A percentile compares a stretch with the other conserved stretches of the same genome.
Conservation (phyloP, 2,797 vertebrate species). For the Tauraco hartlaubi region DNA sequence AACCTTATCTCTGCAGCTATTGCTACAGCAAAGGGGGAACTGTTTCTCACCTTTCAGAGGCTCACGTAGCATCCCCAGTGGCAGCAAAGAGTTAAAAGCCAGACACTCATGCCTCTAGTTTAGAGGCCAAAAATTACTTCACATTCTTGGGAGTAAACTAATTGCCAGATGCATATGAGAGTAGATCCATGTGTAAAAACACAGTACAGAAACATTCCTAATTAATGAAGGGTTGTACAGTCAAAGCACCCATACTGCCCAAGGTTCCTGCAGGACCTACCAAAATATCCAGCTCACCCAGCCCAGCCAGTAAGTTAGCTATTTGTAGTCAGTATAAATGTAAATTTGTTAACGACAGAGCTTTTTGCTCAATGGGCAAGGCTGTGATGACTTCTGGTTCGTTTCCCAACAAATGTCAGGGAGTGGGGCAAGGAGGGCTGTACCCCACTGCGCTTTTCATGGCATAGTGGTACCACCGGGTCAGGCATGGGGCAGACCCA, state of each 20-base stretch:
- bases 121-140: conserved; percentile 79
- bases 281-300: not conserved
- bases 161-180: conserved; percentile 75
- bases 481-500: not conserved
- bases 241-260: conserved; percentile 31
- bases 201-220: conserved; percentile 21
- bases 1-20: not conserved
- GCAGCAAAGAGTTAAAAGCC: conserved; percentile 68
- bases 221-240: not conserved
- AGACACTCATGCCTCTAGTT: conserved; percentile 34
- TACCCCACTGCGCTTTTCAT: fast-evolving
- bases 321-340: not conserved
- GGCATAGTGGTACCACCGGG: fast-evolving
- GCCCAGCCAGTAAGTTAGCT: not conserved
- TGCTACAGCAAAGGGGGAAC: not conserved
- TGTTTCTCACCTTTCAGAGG: not conserved
- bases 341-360: not conserved
- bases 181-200: conserved; percentile 72
- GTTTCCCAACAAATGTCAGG: fast-evolving
- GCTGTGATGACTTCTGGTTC: not conserved
- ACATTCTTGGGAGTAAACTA: conserved; percentile 77
- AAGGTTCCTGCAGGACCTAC: conserved; percentile 44
- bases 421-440: fast-evolving
- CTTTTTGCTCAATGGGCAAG: not conserved
- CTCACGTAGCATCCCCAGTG: not conserved